Base-by-base conservation (phyloP, 2,888 invertebrate species). In the Orthosia cruda region DNA sequence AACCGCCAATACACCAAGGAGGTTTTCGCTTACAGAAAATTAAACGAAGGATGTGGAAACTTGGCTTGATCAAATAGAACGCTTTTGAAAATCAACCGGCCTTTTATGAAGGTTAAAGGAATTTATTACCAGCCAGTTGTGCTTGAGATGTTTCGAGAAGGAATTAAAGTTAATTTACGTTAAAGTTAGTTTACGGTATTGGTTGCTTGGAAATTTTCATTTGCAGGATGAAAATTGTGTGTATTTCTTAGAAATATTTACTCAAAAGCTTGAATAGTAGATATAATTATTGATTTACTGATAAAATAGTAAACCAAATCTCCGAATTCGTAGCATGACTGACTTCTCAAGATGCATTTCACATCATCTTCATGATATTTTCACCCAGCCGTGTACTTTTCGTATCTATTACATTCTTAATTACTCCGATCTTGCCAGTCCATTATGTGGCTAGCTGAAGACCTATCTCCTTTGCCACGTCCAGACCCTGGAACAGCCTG, bases 1-100 rank as follows among this genome's bases (percentile, higher is more conserved):
- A 91, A 91, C 90, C 85, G 88, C 87, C 91, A 85, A 87, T 86
- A 83, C 83, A 77, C 77, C 69, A 79, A 83, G 73, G 70, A 81
- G 72, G 75, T 72, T 83, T 84, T 82, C 80, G 84, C 71, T 86
- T 76, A 81, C 75, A 74, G 65, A 79, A 81, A 78, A 84, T 86
- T 86, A 79, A 71, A 78, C 62, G 63, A 71, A 82, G 67, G 69
- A 75, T 71, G 81, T 74, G 74, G 58, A 58, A 81, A 66, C 71
- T 76, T 66, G 71, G 71, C 66, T 57, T 79, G 72, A 81, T 77
- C 73, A 74, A 84, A 85, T 85, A 62, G 54, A 75, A 74, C 73
- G 69, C 76, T 73, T 81, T 84, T 75, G 71, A 75, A 80, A 82
- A 83, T 79, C 77, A 81, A 81, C 73, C 71, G 47, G 55, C 76